Percentiles rank a stretch among this genome's conserved stretches.
Evolutionary conservation across 2,113 vertebrate genomes (phyloP).

Genomic region (Malurus elegans): DNA sequence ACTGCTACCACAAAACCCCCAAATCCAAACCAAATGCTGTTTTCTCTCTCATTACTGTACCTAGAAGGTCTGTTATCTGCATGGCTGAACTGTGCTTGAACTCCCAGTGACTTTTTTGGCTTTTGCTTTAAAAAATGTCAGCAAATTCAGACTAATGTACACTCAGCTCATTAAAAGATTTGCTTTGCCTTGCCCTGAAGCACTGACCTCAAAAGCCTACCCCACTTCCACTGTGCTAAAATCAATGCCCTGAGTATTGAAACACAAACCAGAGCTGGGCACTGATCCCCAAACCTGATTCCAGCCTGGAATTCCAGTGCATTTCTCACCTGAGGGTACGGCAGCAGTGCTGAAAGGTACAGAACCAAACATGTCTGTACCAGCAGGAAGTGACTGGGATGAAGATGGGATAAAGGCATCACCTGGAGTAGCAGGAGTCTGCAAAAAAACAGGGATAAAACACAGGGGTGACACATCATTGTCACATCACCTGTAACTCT

Average conservation of each 20-base stretch:
- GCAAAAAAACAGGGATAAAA: slow-evolving; percentile 37
- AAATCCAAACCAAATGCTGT: not conserved
- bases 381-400: slow-evolving; percentile 86
- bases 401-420: slow-evolving; percentile 91
- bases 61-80: not conserved
- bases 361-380: slow-evolving; percentile 87
- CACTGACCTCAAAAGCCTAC: not conserved
- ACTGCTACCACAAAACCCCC: not conserved
- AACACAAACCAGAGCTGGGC: not conserved
- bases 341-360: slow-evolving; percentile 91
- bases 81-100: not conserved
- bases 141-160: not conserved
- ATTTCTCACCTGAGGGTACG: slow-evolving; percentile 93
- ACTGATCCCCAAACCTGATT: not conserved
- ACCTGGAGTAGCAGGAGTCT: slow-evolving; percentile 97
- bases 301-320: rapidly evolving
- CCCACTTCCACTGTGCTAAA: not conserved
- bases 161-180: not conserved
- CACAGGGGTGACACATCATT: not conserved
- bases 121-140: not conserved
- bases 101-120: not conserved
- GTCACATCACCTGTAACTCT: not conserved
- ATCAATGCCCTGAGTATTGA: not conserved
- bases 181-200: not conserved
- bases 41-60: not conserved